Conservation (phyloP, 30 jellyfish, hydroid and myxozoan species). For the Mastigias papua region DNA sequence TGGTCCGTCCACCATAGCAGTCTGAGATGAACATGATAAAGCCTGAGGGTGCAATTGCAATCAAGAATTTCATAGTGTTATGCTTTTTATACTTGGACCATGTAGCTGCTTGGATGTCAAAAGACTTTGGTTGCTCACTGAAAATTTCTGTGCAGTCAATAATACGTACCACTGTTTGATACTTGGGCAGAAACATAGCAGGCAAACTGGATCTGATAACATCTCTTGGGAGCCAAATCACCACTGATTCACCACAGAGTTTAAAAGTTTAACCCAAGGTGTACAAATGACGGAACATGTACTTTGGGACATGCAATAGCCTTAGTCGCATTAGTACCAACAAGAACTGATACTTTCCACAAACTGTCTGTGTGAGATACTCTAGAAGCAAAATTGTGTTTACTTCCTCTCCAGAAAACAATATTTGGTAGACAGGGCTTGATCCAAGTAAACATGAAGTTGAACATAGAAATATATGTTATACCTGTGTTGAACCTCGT, state of each 20-base stretch:
- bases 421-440: constrained; percentile 14
- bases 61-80: no score
- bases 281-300: background rate
- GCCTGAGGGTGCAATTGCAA: no score
- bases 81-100: no score
- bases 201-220: constrained; percentile 46
- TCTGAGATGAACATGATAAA: no score
- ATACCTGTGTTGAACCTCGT: constrained; percentile 42
- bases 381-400: background rate
- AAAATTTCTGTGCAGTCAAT: constrained; percentile 71
- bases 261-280: constrained; percentile 13
- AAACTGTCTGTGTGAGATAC: constrained; percentile 13
- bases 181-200: constrained; percentile 30
- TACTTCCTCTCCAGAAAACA: background rate
- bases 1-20: no score
- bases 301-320: background rate
- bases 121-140: constrained; percentile 72
- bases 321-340: constrained; percentile 1
- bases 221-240: constrained; percentile 43
- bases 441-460: no score
- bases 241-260: constrained; percentile 5
- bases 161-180: constrained; percentile 45
- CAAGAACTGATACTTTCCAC: constrained; percentile 3
- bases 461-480: constrained; percentile 23
- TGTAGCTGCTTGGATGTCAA: no score